Evolutionary conservation across 2,113 vertebrate species (phyloP).

Genomic region (Rattus norvegicus): GRCr8 NC_086022.1:62807001-62807500

Average conservation of each 20-base stretch:
- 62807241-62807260: neutral
- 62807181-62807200: slow-evolving; percentile 9
- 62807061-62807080: slow-evolving; percentile 31
- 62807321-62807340: neutral
- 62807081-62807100: neutral
- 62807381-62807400: slow-evolving; percentile 5
- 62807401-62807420: slow-evolving; percentile 31
- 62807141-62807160: slow-evolving; percentile 7
- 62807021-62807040: neutral
- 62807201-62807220: neutral
- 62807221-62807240: neutral
- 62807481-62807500: neutral
- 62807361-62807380: neutral
- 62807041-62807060: slow-evolving; percentile 43
- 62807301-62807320: slow-evolving; percentile 6
- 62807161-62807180: neutral
- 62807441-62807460: neutral
- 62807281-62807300: slow-evolving; percentile 34
- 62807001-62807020: neutral
- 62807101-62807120: neutral
- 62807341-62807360: neutral
- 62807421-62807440: neutral
- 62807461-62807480: neutral
- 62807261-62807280: neutral
- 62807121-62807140: slow-evolving; percentile 39